Conservation (phyloP, 2,113 vertebrate species). For the Sinocyclocheilus rhinocerous region DNA sequence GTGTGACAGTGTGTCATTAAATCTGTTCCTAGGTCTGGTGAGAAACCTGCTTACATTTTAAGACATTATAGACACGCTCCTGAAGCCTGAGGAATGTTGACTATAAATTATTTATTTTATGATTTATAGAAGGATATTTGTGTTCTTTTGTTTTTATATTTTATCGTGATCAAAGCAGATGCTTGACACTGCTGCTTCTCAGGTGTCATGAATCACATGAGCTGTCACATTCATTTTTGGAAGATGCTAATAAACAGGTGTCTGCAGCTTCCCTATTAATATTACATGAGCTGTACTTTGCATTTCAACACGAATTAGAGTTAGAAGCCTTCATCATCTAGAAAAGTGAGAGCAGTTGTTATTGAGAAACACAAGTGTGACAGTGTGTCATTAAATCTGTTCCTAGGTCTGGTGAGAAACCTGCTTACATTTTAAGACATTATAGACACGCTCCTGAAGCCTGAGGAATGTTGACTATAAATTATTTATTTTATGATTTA, state of each 20-base stretch:
- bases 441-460: neutral
- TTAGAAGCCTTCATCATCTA: neutral
- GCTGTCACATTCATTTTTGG: conserved; percentile 5
- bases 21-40: neutral
- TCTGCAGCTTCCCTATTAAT: neutral
- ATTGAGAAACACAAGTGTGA: neutral
- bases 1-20: neutral
- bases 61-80: neutral
- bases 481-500: neutral
- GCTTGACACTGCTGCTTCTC: neutral
- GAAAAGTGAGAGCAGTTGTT: neutral
- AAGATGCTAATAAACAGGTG: conserved; percentile 25
- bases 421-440: neutral
- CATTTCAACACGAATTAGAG: neutral
- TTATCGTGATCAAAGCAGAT: too few relatives aligned
- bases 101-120: neutral
- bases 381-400: neutral
- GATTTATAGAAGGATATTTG: neutral
- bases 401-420: neutral
- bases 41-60: neutral
- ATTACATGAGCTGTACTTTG: neutral
- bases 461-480: neutral
- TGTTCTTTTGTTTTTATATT: neutral
- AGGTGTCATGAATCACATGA: neutral
- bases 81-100: neutral